Conservation (phyloP, 2,888 invertebrate species). For the Amphipyra tragopoginis region DNA sequence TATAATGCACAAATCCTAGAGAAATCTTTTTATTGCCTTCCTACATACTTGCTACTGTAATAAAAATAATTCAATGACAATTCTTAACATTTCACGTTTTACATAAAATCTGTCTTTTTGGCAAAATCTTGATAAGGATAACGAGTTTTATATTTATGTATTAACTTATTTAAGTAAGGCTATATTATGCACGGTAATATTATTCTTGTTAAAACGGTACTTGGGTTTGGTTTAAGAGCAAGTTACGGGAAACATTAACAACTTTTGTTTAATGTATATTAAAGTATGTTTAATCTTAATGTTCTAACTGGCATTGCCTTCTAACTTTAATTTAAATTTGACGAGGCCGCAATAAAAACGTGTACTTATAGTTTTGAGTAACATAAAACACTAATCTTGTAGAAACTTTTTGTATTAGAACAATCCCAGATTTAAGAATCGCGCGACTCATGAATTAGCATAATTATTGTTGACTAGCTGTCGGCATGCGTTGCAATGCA, state of each 20-base stretch:
- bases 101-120: constrained; percentile 5
- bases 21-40: constrained; percentile 40
- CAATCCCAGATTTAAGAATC: too few relatives aligned
- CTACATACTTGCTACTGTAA: constrained; percentile 19
- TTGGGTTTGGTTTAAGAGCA: constrained; percentile 24
- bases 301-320: constrained; percentile 21
- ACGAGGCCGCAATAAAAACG: constrained; percentile 1
- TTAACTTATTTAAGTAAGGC: constrained; percentile 6
- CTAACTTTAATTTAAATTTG: constrained; percentile 3
- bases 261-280: constrained; percentile 13
- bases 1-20: constrained; percentile 11
- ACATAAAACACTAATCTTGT: neutral
- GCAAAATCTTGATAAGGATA: constrained; percentile 13
- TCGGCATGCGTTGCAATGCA: too few relatives aligned
- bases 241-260: constrained; percentile 29
- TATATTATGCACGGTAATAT: constrained; percentile 5
- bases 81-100: constrained; percentile 28
- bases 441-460: too few relatives aligned
- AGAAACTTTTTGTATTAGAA: too few relatives aligned
- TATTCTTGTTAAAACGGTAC: constrained; percentile 27
- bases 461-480: too few relatives aligned
- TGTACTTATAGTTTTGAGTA: neutral
- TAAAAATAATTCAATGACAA: constrained; percentile 36
- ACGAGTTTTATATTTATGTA: neutral
- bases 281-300: constrained; percentile 25